Percentiles rank a stretch among this genome's conserved stretches.
Evolutionary conservation across 2,113 vertebrate genomes (phyloP).

Genomic region (Melanerpes aurifrons): DNA sequence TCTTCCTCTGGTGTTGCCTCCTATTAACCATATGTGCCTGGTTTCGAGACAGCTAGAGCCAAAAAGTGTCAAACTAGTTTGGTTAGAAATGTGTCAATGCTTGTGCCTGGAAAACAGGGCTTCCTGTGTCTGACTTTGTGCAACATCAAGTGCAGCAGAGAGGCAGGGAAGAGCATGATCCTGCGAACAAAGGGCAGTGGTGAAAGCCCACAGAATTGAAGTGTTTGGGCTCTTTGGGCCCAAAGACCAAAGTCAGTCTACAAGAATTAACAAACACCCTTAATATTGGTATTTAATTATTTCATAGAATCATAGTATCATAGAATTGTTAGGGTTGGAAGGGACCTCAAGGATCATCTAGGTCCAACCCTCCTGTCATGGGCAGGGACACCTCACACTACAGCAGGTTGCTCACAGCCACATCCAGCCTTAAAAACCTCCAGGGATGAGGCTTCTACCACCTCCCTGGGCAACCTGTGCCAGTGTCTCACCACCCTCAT

Average conservation of each 20-base stretch:
- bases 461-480: too few species aligned
- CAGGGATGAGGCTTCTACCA: too few species aligned
- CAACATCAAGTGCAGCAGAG: not conserved
- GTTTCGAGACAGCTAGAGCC: not conserved
- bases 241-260: not conserved
- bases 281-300: not conserved
- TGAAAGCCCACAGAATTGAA: not conserved
- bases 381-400: too few species aligned
- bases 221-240: too few species aligned
- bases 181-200: not conserved
- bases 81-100: not conserved
- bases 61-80: not conserved
- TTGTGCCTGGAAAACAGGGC: not conserved
- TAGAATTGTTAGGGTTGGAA: too few species aligned
- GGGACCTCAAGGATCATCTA: too few species aligned
- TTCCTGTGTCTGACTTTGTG: not conserved
- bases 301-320: not conserved
- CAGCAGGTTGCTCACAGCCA: too few species aligned
- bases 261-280: not conserved
- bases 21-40: not conserved
- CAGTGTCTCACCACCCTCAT: too few species aligned
- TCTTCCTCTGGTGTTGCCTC: not conserved
- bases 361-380: too few species aligned
- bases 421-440: too few species aligned
- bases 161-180: not conserved